These are phyloP conservation scores for Embiotoca jacksoni DNA, from an alignment of 2,113 vertebrate species.

Conservation along the genomic window DNA sequence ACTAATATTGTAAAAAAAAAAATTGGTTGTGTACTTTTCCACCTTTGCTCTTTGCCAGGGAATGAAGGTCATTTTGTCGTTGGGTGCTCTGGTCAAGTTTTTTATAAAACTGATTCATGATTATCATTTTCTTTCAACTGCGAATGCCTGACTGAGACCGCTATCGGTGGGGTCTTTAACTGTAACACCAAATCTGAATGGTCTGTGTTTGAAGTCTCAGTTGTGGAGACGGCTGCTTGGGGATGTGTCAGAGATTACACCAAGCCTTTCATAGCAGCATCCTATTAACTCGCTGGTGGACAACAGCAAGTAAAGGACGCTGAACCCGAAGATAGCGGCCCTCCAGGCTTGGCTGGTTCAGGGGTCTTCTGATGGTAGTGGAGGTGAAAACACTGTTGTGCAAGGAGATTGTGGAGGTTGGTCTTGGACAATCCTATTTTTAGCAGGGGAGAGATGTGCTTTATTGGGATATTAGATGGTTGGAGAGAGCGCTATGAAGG, in stretches of 20 bases:
- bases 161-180: too few relatives aligned
- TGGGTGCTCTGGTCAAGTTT: not conserved
- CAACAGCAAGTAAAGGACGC: not conserved
- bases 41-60: not conserved
- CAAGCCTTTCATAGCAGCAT: not conserved
- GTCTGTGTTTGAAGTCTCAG: not conserved
- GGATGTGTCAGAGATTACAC: not conserved
- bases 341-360: too few relatives aligned
- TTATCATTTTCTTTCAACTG: not conserved
- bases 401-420: not conserved
- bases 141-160: too few relatives aligned
- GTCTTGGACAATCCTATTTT: not conserved
- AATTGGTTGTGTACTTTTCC: conserved; percentile 6
- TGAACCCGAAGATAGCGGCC: too few relatives aligned
- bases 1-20: conserved; percentile 1
- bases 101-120: not conserved
- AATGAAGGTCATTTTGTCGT: conserved; percentile 5
- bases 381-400: not conserved
- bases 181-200: not conserved
- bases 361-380: not conserved
- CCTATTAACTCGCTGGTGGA: not conserved
- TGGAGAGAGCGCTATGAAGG: not conserved
- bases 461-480: not conserved
- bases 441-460: not conserved
- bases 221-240: not conserved